These are phyloP conservation scores for Pecten maximus DNA, from an alignment of 2,888 invertebrate genomes.

Conservation along the genomic window DNA sequence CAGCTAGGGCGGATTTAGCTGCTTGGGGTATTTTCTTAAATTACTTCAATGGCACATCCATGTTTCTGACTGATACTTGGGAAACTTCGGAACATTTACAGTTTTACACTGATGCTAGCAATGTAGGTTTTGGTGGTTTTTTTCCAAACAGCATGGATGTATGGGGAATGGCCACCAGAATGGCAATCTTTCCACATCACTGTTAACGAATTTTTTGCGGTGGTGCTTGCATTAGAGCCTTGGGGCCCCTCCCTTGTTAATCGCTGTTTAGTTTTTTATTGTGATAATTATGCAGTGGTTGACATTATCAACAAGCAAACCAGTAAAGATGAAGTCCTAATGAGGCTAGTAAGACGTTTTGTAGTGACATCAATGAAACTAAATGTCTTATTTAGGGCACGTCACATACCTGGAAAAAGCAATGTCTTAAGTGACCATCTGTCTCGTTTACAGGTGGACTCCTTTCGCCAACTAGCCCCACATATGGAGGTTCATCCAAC, in stretches of 20 bases:
- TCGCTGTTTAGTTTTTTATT: not conserved
- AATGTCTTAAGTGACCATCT: no score
- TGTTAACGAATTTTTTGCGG: no score
- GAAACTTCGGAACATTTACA: not conserved
- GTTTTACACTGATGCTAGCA: constrained; percentile 39
- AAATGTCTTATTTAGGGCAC: no score
- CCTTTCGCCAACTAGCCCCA: no score
- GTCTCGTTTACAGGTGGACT: no score
- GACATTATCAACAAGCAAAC: constrained; percentile 31
- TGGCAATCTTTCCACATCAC: not conserved
- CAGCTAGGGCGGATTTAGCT: not conserved
- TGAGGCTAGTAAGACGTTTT: no score
- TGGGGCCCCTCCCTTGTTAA: not conserved
- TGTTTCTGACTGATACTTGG: not conserved
- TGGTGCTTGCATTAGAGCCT: not conserved
- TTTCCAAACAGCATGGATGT: constrained; percentile 1
- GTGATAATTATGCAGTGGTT: constrained; percentile 35
- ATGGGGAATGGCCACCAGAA: not conserved
- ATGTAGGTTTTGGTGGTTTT: constrained; percentile 37
- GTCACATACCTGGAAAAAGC: no score
- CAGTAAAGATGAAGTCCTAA: not conserved
- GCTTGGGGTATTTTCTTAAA: constrained; percentile 1
- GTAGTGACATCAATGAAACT: no score
- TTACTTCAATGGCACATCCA: constrained; percentile 18
- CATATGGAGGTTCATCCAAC: no score